phyloP scores from a whole-genome alignment of 2,888 invertebrate species.

The Drosophila dives region DNA sequence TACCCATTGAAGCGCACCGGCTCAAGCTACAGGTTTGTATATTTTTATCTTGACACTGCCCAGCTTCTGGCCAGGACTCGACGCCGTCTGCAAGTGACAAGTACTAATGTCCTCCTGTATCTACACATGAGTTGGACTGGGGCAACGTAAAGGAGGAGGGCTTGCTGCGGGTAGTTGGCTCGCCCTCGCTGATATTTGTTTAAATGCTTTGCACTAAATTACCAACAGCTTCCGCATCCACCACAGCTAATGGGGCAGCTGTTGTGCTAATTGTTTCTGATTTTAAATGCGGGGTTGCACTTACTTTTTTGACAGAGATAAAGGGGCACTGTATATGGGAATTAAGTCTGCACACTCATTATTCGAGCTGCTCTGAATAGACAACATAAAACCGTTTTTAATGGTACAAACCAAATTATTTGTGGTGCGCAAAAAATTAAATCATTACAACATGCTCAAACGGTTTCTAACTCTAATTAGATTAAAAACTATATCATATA shows the following conservation, averaged over 20 bases:
- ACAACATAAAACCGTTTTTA: constrained; percentile 1
- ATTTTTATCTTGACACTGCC: constrained; percentile 12
- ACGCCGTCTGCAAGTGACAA: constrained; percentile 76
- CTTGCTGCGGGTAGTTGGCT: constrained; percentile 21
- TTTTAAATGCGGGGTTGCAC: constrained; percentile 63
- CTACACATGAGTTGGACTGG: constrained; percentile 21
- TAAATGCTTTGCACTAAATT: constrained; percentile 78
- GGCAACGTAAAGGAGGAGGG: constrained; percentile 21
- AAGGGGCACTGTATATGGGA: neutral
- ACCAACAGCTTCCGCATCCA: constrained; percentile 49
- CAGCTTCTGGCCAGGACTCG: constrained; percentile 25
- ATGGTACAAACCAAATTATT: neutral
- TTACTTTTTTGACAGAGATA: constrained; percentile 34
- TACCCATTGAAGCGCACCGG: constrained; percentile 93
- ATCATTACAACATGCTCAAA: neutral
- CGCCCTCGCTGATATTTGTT: constrained; percentile 68
- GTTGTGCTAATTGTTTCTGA: constrained; percentile 77
- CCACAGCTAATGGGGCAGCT: constrained; percentile 72
- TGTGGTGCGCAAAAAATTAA: neutral
- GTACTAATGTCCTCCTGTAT: constrained; percentile 77
- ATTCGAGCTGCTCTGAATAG: neutral
- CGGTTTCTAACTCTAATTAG: neutral
- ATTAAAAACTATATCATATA: neutral
- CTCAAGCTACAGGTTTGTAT: constrained; percentile 91
- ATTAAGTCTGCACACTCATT: constrained; percentile 1